Evolutionary conservation across 2,113 vertebrate species (phyloP), one percentile per base, ranked within the genome.

Genomic region (Rattus rattus): DNA sequence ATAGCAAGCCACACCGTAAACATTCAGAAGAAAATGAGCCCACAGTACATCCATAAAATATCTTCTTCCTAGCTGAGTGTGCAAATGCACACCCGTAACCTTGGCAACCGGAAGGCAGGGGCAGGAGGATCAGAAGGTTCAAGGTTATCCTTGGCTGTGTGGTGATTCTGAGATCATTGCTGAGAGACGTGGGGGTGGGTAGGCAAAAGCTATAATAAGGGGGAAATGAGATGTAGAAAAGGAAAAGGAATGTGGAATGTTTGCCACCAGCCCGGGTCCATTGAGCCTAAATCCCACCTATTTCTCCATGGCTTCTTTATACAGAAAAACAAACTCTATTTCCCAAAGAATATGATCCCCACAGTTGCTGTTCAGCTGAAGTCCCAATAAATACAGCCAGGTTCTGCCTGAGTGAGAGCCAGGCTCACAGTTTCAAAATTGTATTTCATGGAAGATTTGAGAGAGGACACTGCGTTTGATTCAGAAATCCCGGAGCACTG

Each of bases 371-470:
- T 39, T 77, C 59, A 84, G 47, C 70, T n/a, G 5, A 92, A 92
- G 91, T 87, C 75, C 80, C 61, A 52, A 61, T 70, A 90, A 96
- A 95, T 76, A 86, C 63, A 94, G 61, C 7, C 33, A 90, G 26
- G 73, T 95, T 96, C 92, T 83, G 81, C 61, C 85, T 79, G 93
- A 96, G 77, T 92, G 88, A 97, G 92, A 96, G 91, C 52, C 83
- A 91, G 81, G 88, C 91, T 93, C 92, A 39, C 24, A 54, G 61
- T 14, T 96, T 95, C 73, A 90, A 94, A 96, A 97, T 95, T 73
- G 81, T 77, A 95, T 96, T 97, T 97, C 95, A 97, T 94, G 95
- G 96, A 94, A 97, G 92, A 96, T 94, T 94, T 94, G 63, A 96
- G 92, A 85, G 90, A 91, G 97, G 97, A 63, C 49, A 94, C n/a